phyloP scores from a whole-genome alignment of 1,140 invertebrate genomes.

The Batillaria attramentaria region DNA sequence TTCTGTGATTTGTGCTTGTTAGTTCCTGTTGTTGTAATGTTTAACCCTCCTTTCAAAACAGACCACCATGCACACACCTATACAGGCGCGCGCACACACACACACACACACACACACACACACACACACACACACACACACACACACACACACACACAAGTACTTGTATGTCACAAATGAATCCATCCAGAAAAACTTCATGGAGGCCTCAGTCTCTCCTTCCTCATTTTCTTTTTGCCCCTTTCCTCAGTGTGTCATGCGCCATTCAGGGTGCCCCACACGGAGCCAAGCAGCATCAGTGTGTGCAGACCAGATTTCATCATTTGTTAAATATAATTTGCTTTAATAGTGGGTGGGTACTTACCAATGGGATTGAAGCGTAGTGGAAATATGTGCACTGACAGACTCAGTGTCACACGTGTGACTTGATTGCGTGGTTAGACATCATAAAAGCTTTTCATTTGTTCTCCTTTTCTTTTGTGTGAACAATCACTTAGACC shows the following conservation, averaged over 20 bases:
- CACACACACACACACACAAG: neutral
- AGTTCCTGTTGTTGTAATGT: neutral
- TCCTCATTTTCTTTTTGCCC: too few species aligned
- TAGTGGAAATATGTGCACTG: too few species aligned
- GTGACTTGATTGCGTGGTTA: neutral
- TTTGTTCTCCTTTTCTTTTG: neutral
- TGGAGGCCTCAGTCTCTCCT: too few species aligned
- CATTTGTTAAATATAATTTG: too few species aligned
- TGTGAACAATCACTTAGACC: neutral
- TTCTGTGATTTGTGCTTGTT: neutral
- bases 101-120: slow-evolving; percentile 18
- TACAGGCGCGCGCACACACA: neutral
- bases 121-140: slow-evolving; percentile 6
- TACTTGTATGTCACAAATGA: neutral
- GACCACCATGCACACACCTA: neutral
- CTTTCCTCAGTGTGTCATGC: too few species aligned
- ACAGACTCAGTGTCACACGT: too few species aligned
- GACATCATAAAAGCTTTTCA: neutral
- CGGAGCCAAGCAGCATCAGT: too few species aligned
- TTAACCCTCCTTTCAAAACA: neutral
- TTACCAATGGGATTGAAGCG: too few species aligned
- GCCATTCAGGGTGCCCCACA: too few species aligned
- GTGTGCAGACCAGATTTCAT: too few species aligned
- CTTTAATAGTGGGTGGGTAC: too few species aligned
- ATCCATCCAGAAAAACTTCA: too few species aligned